Evolutionary conservation across 2,888 invertebrate genomes (phyloP).

Genomic region (Acrocera orbiculus): DNA sequence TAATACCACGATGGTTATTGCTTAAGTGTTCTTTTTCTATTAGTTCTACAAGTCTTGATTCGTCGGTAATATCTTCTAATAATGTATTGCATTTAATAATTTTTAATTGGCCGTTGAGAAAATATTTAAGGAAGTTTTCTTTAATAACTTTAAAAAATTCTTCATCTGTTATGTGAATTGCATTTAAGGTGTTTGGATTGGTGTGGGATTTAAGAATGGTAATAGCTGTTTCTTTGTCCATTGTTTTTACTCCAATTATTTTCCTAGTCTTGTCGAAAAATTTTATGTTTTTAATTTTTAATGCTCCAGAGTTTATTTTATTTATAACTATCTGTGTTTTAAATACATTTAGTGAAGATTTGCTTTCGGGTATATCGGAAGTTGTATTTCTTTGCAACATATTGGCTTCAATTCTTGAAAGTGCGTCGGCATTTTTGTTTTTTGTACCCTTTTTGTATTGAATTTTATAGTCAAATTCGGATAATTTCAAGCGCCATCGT

Average conservation of each 20-base stretch:
- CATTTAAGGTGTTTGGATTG: constrained; percentile 5
- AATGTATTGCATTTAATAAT: neutral
- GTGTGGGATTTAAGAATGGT: constrained; percentile 8
- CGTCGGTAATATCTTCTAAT: constrained; percentile 6
- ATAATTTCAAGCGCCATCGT: too few species aligned
- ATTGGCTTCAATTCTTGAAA: neutral
- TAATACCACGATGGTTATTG: constrained; percentile 13
- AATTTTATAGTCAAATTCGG: constrained; percentile 14
- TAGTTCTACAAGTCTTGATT: constrained; percentile 8
- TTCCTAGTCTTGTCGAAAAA: constrained; percentile 1
- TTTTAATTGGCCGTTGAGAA: neutral
- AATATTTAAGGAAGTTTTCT: neutral
- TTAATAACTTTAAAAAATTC: neutral
- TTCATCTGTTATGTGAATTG: constrained; percentile 6
- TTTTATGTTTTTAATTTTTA: constrained; percentile 5
- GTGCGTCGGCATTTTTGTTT: constrained; percentile 3
- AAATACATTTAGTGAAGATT: neutral
- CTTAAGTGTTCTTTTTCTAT: constrained; percentile 10
- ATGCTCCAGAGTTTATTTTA: constrained; percentile 3
- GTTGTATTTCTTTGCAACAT: neutral
- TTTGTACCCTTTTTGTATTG: constrained; percentile 9
- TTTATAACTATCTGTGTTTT: neutral
- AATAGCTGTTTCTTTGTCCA: constrained; percentile 2
- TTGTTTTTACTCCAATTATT: neutral
- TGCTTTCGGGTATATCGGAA: neutral